phyloP scores from a whole-genome alignment of 37 sponge, comb jelly and placozoan species.

The Chondrilla cf. caribensis region DNA sequence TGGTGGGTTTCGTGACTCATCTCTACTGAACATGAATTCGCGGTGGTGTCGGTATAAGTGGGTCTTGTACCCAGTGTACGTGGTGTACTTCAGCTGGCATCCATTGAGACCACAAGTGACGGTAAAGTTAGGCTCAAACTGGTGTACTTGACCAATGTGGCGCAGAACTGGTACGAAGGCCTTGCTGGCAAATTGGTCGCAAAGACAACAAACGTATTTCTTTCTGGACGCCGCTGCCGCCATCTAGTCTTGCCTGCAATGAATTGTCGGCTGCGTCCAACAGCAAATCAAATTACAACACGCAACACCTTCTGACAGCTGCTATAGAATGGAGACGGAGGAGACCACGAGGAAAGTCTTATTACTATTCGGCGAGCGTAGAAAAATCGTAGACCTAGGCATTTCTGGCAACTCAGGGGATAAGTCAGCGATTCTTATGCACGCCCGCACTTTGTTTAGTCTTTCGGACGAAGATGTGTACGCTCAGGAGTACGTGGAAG shows the following conservation, averaged over 20 bases:
- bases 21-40: not conserved
- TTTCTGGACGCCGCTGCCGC: too few species aligned
- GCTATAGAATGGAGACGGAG: not conserved
- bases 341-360: not conserved
- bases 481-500: not conserved
- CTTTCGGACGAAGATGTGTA: not conserved
- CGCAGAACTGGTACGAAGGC: conserved; percentile 12
- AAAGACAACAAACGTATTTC: too few species aligned
- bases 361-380: not conserved
- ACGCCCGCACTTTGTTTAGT: not conserved
- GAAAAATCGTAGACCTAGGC: not conserved
- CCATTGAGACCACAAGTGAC: conserved; percentile 49
- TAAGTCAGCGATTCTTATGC: not conserved
- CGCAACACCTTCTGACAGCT: too few species aligned
- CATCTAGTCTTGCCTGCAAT: too few species aligned
- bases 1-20: too few species aligned
- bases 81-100: conserved; percentile 28
- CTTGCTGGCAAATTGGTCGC: too few species aligned
- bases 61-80: conserved; percentile 25
- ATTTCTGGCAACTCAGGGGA: not conserved
- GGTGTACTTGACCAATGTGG: conserved; percentile 35
- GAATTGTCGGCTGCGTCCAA: too few species aligned
- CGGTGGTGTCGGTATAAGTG: conserved; percentile 35
- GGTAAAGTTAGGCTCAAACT: conserved; percentile 29
- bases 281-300: too few species aligned